These are phyloP conservation scores for Xerus rutilus DNA, from an alignment of 2,797 vertebrate species.

Conservation along the genomic window DNA sequence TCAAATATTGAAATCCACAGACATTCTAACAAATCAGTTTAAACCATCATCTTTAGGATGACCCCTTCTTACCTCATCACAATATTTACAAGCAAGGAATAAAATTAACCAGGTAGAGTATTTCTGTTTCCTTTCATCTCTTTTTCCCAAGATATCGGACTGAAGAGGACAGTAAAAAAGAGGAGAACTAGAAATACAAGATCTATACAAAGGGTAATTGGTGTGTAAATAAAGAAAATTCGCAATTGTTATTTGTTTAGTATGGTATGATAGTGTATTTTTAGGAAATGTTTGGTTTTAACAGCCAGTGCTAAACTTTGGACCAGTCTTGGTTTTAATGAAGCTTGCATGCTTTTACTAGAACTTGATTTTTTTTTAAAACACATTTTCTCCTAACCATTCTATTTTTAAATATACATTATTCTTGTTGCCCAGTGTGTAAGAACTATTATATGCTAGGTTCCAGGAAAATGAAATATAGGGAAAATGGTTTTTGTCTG, in stretches of 20 bases:
- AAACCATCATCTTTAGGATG: background rate
- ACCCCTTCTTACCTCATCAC: background rate
- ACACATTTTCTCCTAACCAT: background rate
- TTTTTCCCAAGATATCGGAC: background rate
- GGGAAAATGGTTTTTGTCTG: slow-evolving; percentile 43
- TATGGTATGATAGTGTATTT: slow-evolving; percentile 53
- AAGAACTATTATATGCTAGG: slow-evolving; percentile 16
- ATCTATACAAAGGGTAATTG: background rate
- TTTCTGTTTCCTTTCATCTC: background rate
- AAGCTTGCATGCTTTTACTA: slow-evolving; percentile 23
- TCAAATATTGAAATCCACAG: background rate
- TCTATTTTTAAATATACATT: slow-evolving; percentile 43
- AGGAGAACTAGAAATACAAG: background rate
- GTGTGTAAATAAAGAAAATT: slow-evolving; percentile 36
- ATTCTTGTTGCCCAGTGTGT: background rate
- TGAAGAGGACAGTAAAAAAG: slow-evolving; percentile 33
- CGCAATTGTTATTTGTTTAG: slow-evolving; percentile 35
- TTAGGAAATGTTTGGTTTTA: slow-evolving; percentile 42
- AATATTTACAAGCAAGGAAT: background rate
- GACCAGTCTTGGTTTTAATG: slow-evolving; percentile 15
- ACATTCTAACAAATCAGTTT: background rate
- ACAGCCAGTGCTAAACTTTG: slow-evolving; percentile 29
- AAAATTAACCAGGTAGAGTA: background rate
- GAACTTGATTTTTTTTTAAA: slow-evolving; percentile 42
- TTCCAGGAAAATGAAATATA: slow-evolving; percentile 17